Evolutionary conservation across 1,140 invertebrate species (phyloP).

Genomic region (Mamestra configurata): DNA sequence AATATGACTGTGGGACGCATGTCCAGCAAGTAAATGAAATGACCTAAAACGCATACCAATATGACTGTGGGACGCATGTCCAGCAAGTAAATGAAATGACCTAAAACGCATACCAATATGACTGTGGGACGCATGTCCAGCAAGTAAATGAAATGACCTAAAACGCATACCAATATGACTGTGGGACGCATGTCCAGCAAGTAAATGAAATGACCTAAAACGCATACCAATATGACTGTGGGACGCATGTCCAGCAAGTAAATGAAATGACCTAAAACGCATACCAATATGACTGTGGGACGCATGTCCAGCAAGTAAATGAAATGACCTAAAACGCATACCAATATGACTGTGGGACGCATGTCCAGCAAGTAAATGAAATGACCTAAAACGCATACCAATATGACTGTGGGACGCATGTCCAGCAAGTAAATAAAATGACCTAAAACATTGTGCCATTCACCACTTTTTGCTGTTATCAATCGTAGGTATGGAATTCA

Average conservation of each 20-base stretch:
- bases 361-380: constrained; percentile 72
- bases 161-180: constrained; percentile 62
- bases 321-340: constrained; percentile 74
- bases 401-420: constrained; percentile 60
- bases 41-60: constrained; percentile 67
- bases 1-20: constrained; percentile 59
- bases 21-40: constrained; percentile 73
- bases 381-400: constrained; percentile 72
- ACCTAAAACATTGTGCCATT: constrained; percentile 79
- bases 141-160: constrained; percentile 74
- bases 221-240: constrained; percentile 60
- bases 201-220: constrained; percentile 76
- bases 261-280: constrained; percentile 76
- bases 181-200: constrained; percentile 65
- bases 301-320: constrained; percentile 70
- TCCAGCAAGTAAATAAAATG: constrained; percentile 73
- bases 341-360: constrained; percentile 57
- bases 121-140: constrained; percentile 63
- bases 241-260: constrained; percentile 67
- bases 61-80: constrained; percentile 60
- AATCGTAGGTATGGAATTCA: constrained; percentile 85
- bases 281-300: constrained; percentile 57
- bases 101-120: constrained; percentile 65
- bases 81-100: constrained; percentile 74
- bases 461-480: constrained; percentile 83